These are phyloP conservation scores for Lanistes nyassanus DNA, from an alignment of 1,140 invertebrate genomes.

Conservation along the genomic window DNA sequence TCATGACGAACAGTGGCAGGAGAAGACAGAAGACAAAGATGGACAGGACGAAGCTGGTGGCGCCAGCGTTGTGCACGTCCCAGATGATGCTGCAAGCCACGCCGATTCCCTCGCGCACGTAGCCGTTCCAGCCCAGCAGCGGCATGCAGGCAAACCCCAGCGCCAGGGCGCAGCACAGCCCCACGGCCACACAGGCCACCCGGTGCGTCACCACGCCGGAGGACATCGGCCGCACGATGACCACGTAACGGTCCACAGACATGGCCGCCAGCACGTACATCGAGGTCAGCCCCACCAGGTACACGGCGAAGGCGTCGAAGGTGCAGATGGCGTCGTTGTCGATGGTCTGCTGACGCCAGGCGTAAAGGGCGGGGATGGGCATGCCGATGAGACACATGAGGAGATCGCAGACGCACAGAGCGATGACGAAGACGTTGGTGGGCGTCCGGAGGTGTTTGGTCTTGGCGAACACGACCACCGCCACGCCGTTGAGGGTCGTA, in stretches of 20 bases:
- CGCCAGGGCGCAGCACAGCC: constrained; percentile 14
- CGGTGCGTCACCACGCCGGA: constrained; percentile 26
- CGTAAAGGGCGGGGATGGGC: constrained; percentile 24
- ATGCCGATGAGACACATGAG: constrained; percentile 28
- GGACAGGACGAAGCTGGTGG: constrained; percentile 25
- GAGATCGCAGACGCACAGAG: constrained; percentile 31
- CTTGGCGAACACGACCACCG: constrained; percentile 37
- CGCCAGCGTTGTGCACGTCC: constrained; percentile 5
- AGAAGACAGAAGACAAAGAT: constrained; percentile 37
- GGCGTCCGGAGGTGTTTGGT: constrained; percentile 38
- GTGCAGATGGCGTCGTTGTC: constrained; percentile 12
- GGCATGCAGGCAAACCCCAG: constrained; percentile 36
- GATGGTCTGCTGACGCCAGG: constrained; percentile 22
- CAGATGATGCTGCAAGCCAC: constrained; percentile 35
- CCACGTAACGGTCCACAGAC: constrained; percentile 37
- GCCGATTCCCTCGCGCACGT: constrained; percentile 26
- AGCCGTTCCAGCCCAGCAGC: constrained; percentile 39
- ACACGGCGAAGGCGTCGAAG: constrained; percentile 35
- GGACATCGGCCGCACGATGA: constrained; percentile 34
- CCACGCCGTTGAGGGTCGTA: constrained; percentile 19
- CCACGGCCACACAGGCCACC: constrained; percentile 6
- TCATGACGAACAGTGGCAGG: constrained; percentile 34
- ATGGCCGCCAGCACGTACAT: constrained; percentile 37
- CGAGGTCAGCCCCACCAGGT: constrained; percentile 34
- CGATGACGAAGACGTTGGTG: constrained; percentile 36